These are phyloP conservation scores for cat (Felis catus) DNA, from an alignment of 2,113 vertebrate genomes.

Conservation along the genomic window DNA sequence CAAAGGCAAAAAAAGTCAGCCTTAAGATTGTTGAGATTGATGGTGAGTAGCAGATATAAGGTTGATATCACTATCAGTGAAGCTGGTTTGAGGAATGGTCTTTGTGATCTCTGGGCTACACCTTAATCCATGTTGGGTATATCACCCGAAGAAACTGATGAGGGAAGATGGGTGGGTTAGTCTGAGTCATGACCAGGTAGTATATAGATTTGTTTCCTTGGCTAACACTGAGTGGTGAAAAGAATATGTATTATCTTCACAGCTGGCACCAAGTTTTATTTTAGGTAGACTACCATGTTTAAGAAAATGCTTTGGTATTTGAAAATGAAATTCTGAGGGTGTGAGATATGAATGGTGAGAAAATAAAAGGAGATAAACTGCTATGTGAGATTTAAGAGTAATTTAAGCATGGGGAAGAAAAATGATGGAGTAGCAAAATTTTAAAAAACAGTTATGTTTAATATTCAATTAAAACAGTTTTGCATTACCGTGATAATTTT, in stretches of 20 bases:
- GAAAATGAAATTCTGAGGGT: not conserved
- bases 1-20: too few species aligned
- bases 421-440: not conserved
- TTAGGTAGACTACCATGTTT: not conserved
- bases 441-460: not conserved
- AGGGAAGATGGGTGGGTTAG: not conserved
- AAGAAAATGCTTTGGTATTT: not conserved
- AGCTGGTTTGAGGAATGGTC: not conserved
- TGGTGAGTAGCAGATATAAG: not conserved
- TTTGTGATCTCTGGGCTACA: not conserved
- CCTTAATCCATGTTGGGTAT: not conserved
- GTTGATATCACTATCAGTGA: not conserved
- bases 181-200: not conserved
- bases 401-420: not conserved
- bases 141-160: not conserved
- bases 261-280: not conserved
- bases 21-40: not conserved
- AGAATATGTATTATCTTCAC: not conserved
- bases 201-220: not conserved
- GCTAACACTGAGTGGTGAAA: not conserved
- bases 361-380: not conserved
- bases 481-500: not conserved
- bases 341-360: not conserved
- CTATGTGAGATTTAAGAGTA: not conserved
- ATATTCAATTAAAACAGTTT: conserved; percentile 8